Conservation (phyloP, 1,140 invertebrate species). For the Megalonaias nervosa region DNA sequence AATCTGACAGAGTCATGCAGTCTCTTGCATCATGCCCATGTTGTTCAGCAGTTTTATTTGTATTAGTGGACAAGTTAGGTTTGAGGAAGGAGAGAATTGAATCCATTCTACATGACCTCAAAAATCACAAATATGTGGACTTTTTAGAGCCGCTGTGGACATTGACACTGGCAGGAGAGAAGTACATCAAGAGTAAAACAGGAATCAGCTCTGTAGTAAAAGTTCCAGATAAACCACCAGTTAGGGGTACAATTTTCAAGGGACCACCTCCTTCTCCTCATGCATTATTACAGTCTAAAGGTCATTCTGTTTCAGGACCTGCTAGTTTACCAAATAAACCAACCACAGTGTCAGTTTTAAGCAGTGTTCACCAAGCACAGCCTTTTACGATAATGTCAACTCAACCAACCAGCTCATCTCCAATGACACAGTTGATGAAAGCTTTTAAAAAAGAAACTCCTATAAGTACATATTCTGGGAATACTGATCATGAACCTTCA, state of each 20-base stretch:
- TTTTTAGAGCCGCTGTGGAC: constrained; percentile 12
- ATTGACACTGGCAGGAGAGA: constrained; percentile 13
- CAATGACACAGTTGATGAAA: background rate
- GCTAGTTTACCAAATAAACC: too few species aligned
- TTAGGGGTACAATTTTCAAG: constrained; percentile 1
- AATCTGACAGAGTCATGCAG: too few species aligned
- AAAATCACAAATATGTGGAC: background rate
- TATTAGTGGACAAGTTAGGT: too few species aligned
- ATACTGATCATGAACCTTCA: too few species aligned
- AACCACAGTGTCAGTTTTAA: background rate
- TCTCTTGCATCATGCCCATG: too few species aligned
- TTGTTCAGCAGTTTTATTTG: too few species aligned
- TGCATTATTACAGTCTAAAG: constrained; percentile 7
- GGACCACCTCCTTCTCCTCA: constrained; percentile 29
- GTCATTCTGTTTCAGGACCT: too few species aligned
- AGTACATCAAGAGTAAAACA: constrained; percentile 6
- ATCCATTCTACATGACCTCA: background rate
- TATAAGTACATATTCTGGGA: background rate
- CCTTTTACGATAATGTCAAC: background rate
- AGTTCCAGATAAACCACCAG: background rate
- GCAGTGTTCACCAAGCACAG: background rate
- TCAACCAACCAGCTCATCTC: background rate
- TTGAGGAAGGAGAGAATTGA: too few species aligned
- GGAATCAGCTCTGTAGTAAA: background rate
- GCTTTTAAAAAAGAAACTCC: background rate